Percentiles rank a stretch among this genome's conserved stretches.
Conservation (phyloP, 2,888 invertebrate species). For the Parascotia fuliginaria region DNA sequence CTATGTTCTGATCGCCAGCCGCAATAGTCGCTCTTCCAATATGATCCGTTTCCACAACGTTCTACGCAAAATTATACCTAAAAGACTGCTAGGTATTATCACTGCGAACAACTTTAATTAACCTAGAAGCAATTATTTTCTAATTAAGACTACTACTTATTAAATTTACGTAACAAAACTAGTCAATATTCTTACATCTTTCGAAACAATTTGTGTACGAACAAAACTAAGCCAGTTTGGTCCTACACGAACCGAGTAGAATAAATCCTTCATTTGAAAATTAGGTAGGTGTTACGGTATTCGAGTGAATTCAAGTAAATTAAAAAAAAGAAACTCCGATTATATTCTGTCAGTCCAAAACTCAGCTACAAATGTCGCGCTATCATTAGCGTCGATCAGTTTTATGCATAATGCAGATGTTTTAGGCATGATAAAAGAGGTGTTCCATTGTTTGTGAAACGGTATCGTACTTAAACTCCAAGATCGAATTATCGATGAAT, state of each 20-base stretch:
- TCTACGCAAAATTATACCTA: neutral
- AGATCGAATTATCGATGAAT: too few relatives aligned
- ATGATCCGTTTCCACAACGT: neutral
- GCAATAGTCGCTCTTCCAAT: too few relatives aligned
- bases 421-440: too few relatives aligned
- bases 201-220: neutral
- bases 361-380: too few relatives aligned
- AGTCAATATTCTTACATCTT: neutral
- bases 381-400: too few relatives aligned
- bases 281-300: neutral
- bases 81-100: neutral
- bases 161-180: neutral
- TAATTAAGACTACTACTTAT: neutral
- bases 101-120: neutral
- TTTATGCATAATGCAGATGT: too few relatives aligned
- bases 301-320: neutral
- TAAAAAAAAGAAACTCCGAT: too few relatives aligned
- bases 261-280: neutral
- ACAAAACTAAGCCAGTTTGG: neutral
- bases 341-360: too few relatives aligned
- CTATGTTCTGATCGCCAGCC: too few relatives aligned
- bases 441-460: too few relatives aligned
- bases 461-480: too few relatives aligned
- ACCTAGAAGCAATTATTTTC: neutral
- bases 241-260: too few relatives aligned